These are phyloP conservation scores for Ondatra zibethicus DNA, from an alignment of 2,113 vertebrate genomes.

Conservation along the genomic window DNA sequence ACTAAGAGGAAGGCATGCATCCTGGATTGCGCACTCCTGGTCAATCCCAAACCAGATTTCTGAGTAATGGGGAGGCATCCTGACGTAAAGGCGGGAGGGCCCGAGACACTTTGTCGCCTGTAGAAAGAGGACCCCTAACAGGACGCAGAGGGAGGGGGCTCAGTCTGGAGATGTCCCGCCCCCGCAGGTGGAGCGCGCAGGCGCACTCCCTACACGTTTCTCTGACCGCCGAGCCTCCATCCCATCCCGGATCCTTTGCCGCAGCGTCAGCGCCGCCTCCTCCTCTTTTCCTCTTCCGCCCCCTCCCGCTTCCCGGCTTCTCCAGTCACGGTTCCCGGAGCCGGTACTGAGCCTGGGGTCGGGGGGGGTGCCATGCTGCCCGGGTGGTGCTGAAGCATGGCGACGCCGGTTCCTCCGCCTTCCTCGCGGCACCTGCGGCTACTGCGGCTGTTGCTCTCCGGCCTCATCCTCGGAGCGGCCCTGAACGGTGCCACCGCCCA, in stretches of 20 bases:
- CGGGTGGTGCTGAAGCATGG: conserved; percentile 76
- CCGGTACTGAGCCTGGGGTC: conserved; percentile 31
- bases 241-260: conserved; percentile 59
- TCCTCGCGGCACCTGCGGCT: conserved; percentile 74
- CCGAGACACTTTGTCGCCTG: fast-evolving
- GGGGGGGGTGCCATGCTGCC: conserved; percentile 77
- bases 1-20: neutral
- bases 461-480: conserved; percentile 72
- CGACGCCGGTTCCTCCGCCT: conserved; percentile 74
- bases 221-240: neutral
- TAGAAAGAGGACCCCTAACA: fast-evolving
- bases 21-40: neutral
- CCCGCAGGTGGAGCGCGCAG: conserved; percentile 73
- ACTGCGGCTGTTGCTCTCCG: conserved; percentile 76
- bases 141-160: neutral
- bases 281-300: neutral
- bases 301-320: neutral
- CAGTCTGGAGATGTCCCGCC: conserved; percentile 44
- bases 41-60: neutral
- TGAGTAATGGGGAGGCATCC: neutral
- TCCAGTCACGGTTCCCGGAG: neutral
- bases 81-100: neutral
- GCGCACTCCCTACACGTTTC: conserved; percentile 51
- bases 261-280: conserved; percentile 71
- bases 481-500: conserved; percentile 60